phyloP scores from a whole-genome alignment of 1,140 invertebrate genomes.

The Ericerus pela region DNA sequence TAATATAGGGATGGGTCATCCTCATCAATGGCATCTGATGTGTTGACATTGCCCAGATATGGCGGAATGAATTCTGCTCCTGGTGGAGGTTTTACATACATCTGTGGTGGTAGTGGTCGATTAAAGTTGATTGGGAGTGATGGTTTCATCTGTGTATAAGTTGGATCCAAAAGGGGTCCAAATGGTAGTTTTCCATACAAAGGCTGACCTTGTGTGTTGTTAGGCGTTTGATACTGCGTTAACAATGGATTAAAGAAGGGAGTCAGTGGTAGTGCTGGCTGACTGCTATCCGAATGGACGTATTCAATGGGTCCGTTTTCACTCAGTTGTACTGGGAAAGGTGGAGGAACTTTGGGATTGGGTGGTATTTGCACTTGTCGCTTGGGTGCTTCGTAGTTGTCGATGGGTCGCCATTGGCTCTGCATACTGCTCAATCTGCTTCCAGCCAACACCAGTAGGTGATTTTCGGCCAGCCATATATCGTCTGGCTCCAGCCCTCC shows the following conservation, averaged over 20 bases:
- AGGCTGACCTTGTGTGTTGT: constrained; percentile 25
- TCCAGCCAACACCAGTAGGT: constrained; percentile 65
- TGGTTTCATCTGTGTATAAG: constrained; percentile 33
- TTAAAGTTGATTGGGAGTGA: constrained; percentile 21
- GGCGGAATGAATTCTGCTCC: constrained; percentile 52
- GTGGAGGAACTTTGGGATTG: constrained; percentile 62
- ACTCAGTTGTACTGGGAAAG: constrained; percentile 70
- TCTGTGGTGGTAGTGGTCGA: constrained; percentile 30
- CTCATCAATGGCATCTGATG: constrained; percentile 60
- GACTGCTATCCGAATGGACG: constrained; percentile 25
- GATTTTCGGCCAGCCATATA: constrained; percentile 78
- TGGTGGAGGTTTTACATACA: constrained; percentile 33
- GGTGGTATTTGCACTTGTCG: constrained; percentile 61
- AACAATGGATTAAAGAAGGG: constrained; percentile 29
- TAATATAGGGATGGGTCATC: constrained; percentile 80
- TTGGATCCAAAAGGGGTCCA: constrained; percentile 36
- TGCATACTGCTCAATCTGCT: constrained; percentile 37
- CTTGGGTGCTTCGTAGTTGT: constrained; percentile 60
- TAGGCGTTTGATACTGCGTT: constrained; percentile 30
- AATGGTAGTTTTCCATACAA: constrained; percentile 41
- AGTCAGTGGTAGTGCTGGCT: constrained; percentile 25
- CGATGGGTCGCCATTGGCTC: constrained; percentile 56
- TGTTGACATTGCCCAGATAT: constrained; percentile 47
- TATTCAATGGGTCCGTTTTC: constrained; percentile 57
- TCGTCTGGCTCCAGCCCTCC: constrained; percentile 69